Evolutionary conservation across 2,113 vertebrate genomes (phyloP).

Genomic region (Pseudonaja textilis): DNA sequence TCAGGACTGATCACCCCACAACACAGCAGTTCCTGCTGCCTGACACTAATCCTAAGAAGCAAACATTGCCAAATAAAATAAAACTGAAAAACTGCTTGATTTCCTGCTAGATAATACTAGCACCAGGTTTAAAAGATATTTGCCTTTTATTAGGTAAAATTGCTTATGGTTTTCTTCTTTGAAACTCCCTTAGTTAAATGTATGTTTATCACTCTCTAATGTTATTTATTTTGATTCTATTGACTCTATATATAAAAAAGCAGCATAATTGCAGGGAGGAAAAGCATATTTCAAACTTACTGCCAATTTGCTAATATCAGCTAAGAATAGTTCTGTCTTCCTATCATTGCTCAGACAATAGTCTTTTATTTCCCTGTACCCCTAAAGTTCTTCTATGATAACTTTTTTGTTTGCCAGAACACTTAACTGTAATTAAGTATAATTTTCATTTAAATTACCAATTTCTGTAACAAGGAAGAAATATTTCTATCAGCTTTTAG

Average conservation of each 20-base stretch:
- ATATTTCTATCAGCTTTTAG: background rate
- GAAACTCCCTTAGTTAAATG: background rate
- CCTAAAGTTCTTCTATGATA: background rate
- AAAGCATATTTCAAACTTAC: background rate
- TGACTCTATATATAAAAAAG: background rate
- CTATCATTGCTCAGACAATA: background rate
- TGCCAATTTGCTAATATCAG: background rate
- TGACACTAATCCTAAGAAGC: background rate
- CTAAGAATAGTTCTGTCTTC: constrained; percentile 27
- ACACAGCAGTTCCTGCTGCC: background rate
- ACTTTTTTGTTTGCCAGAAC: background rate
- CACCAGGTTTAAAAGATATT: background rate
- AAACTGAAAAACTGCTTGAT: background rate
- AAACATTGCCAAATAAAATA: background rate
- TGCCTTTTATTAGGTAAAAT: background rate
- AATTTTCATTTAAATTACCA: background rate
- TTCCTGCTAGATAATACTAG: background rate
- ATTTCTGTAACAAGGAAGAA: constrained; percentile 11
- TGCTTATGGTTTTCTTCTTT: background rate
- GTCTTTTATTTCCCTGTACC: background rate
- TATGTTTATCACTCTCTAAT: background rate
- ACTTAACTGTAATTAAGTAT: constrained; percentile 1
- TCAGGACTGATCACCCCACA: background rate
- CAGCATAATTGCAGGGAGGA: background rate
- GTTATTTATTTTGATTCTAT: background rate